Conservation (phyloP, 2,888 invertebrate genomes). For the Esperia sulphurella region DNA sequence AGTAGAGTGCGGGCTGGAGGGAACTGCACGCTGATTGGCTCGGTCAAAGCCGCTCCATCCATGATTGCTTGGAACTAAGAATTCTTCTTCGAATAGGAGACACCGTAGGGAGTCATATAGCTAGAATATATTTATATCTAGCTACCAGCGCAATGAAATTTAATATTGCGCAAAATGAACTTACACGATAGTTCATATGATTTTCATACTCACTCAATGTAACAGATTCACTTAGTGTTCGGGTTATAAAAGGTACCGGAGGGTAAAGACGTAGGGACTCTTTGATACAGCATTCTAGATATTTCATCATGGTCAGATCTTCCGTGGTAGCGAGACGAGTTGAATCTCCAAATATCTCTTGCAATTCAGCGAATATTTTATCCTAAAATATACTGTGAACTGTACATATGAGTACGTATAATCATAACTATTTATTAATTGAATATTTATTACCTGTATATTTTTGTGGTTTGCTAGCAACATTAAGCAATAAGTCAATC, state of each 20-base stretch:
- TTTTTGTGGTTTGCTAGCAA: conserved; percentile 59
- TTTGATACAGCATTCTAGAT: conserved; percentile 84
- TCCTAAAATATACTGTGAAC: conserved; percentile 61
- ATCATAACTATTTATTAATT: too few species aligned
- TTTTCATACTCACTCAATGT: conserved; percentile 67
- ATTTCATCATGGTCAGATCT: conserved; percentile 80
- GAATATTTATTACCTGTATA: conserved; percentile 33
- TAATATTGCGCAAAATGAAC: too few species aligned
- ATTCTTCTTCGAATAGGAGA: too few species aligned
- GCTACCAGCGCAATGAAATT: too few species aligned
- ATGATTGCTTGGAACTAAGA: too few species aligned
- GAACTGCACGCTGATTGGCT: too few species aligned
- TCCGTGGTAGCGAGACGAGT: conserved; percentile 79
- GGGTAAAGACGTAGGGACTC: conserved; percentile 83
- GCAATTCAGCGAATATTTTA: conserved; percentile 79
- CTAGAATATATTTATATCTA: too few species aligned
- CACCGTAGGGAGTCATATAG: too few species aligned
- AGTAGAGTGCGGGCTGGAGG: too few species aligned
- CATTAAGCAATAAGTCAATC: conserved; percentile 58
- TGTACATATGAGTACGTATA: too few species aligned
- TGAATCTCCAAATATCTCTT: conserved; percentile 81
- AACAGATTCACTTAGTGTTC: conserved; percentile 77
- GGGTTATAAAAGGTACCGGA: conserved; percentile 82
- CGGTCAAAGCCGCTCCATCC: too few species aligned
- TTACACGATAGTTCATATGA: too few species aligned